phyloP scores from a whole-genome alignment of 2,888 invertebrate genomes.

The Pogonocherus hispidulus region DNA sequence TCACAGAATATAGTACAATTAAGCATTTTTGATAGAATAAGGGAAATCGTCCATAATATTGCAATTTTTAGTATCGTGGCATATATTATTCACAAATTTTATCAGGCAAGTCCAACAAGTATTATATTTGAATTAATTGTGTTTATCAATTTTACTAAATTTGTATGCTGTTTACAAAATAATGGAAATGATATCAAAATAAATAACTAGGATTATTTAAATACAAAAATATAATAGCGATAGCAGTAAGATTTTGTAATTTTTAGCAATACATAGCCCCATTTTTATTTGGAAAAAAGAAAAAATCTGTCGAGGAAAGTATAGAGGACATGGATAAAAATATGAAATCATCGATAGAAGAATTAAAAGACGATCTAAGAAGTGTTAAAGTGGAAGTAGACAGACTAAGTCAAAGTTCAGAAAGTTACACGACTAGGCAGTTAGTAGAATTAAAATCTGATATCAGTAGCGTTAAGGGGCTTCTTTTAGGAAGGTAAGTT shows the following conservation, averaged over 20 bases:
- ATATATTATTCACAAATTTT: conserved; percentile 85
- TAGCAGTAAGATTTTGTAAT: no score
- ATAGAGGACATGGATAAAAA: conserved; percentile 79
- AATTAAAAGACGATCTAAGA: conserved; percentile 76
- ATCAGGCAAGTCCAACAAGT: conserved; percentile 79
- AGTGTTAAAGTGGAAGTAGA: conserved; percentile 79
- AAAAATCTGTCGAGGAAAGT: conserved; percentile 77
- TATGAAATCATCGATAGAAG: conserved; percentile 73
- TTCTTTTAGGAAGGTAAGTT: conserved; percentile 77
- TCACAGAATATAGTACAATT: conserved; percentile 61
- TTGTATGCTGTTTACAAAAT: no score
- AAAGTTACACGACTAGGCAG: conserved; percentile 72
- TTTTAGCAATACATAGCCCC: conserved; percentile 76
- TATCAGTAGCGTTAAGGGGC: conserved; percentile 80
- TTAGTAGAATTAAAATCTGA: conserved; percentile 78
- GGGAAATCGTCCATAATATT: conserved; percentile 80
- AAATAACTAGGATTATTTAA: no score
- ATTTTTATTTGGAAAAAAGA: conserved; percentile 77
- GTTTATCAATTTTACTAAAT: no score
- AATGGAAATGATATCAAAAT: no score
- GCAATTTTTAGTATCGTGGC: conserved; percentile 83
- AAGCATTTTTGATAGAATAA: conserved; percentile 70
- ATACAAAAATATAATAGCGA: no score
- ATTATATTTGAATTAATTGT: no score
- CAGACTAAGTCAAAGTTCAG: conserved; percentile 67